Evolutionary conservation across 1,140 invertebrate genomes (phyloP), one percentile per base, ranked within the genome.

Genomic region (Coenobita brevimanus): DNA sequence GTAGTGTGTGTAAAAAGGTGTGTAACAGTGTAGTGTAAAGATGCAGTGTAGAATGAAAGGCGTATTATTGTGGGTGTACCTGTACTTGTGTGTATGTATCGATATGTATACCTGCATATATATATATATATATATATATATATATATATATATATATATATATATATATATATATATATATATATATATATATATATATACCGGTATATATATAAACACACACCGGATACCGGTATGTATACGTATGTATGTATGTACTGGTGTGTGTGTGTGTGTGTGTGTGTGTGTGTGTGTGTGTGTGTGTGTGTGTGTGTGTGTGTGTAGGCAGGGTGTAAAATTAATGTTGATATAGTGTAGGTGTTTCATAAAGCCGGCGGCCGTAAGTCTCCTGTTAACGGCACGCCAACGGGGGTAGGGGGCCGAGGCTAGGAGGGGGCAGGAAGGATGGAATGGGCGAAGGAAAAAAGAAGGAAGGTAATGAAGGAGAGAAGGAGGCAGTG

Each of bases 111-210:
- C n/a, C 41, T 50, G 50, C 0, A 76, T 76, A 67, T 67, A 67
- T 67, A 67, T 67, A 67, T 71, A 33, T 71, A 33, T 71, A 33
- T 71, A 33, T 71, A 33, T 71, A 33, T 71, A 33, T 71, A 33
- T 71, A 33, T 71, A 33, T 71, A 33, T 71, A 33, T 71, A 71
- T 71, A 71, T 71, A 71, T 71, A 71, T 71, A 71, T 71, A 71
- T 71, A 71, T 71, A 71, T 71, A 71, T 71, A 71, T 71, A 71
- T 71, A 71, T 71, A 71, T 71, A 71, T 71, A 71, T 71, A 71
- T 71, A 71, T 71, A 71, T 71, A 71, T 71, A 71, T 71, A 71
- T 71, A 71, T 71, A 71, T 71, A 71, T 71, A n/a, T n/a, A n/a
- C n/a, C n/a, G n/a, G n/a, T n/a, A n/a, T n/a, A n/a, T n/a, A n/a